These are phyloP conservation scores for Montipora foliosa DNA, from an alignment of 64 coral and sea anemone species.

Conservation along the genomic window DNA sequence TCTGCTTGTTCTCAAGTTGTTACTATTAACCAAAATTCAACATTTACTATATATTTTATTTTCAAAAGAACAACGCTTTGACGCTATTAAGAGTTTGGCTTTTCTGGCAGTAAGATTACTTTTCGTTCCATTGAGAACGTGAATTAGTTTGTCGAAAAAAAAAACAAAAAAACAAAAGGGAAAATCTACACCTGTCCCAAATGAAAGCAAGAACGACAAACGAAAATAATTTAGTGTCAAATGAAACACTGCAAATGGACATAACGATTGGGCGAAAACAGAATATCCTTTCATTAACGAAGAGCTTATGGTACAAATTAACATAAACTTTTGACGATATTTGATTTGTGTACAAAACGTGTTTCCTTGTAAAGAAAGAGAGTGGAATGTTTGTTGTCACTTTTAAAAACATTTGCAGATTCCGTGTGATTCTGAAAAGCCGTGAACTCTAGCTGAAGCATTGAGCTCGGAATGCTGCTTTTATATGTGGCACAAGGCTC, in stretches of 20 bases:
- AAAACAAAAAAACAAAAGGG: background rate
- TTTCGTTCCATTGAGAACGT: background rate
- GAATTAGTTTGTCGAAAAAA: background rate
- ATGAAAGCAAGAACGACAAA: conserved; percentile 2
- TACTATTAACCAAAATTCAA: too few species aligned
- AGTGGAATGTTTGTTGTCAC: conserved; percentile 32
- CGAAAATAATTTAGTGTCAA: conserved; percentile 17
- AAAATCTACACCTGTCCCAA: background rate
- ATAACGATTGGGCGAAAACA: conserved; percentile 29
- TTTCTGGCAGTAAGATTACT: too few species aligned
- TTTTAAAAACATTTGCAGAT: background rate
- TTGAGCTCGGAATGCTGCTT: background rate
- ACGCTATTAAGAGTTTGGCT: too few species aligned
- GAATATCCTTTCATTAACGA: conserved; percentile 45
- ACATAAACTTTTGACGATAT: conserved; percentile 35
- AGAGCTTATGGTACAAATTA: conserved; percentile 25
- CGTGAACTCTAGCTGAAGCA: background rate
- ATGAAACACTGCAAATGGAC: conserved; percentile 11
- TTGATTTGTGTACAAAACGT: conserved; percentile 36
- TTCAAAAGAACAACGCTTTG: too few species aligned
- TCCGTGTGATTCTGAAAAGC: background rate
- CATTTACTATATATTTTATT: too few species aligned
- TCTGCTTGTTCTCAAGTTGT: too few species aligned
- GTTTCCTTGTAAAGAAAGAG: conserved; percentile 8
- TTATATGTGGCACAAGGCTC: background rate